These are phyloP conservation scores for Astropecten irregularis DNA, from an alignment of 53 echinoderm and acorn worm species.

Conservation along the genomic window DNA sequence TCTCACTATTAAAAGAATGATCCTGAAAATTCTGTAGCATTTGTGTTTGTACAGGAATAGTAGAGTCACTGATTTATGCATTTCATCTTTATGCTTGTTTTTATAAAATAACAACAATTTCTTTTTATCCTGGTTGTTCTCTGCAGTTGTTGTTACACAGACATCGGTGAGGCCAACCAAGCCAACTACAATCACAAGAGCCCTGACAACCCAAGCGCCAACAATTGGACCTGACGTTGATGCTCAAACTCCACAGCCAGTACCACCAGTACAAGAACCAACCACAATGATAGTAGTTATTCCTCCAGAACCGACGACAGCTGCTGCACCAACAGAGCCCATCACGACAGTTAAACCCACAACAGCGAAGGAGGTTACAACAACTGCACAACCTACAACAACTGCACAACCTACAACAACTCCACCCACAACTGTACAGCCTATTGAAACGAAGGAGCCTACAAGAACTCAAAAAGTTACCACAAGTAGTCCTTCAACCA, in stretches of 20 bases:
- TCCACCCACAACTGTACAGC: too few species aligned
- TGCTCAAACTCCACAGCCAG: neutral
- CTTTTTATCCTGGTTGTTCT: neutral
- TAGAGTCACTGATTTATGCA: too few species aligned
- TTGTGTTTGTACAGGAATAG: too few species aligned
- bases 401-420: neutral
- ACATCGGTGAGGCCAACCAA: constrained; percentile 36
- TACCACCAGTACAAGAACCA: neutral
- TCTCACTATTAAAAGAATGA: too few species aligned
- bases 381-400: constrained; percentile 5
- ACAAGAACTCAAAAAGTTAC: too few species aligned
- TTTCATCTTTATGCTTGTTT: too few species aligned
- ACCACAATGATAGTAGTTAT: constrained; percentile 6
- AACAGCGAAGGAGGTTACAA: neutral
- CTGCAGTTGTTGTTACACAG: constrained; percentile 36
- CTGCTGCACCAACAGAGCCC: constrained; percentile 8
- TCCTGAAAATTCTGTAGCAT: too few species aligned
- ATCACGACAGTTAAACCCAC: constrained; percentile 5
- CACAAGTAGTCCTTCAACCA: too few species aligned
- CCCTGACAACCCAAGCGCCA: constrained; percentile 10
- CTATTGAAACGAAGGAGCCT: too few species aligned
- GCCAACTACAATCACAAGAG: neutral
- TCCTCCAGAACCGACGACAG: constrained; percentile 24
- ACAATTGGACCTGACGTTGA: neutral
- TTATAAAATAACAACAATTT: too few species aligned